Percentiles rank a stretch among this genome's conserved stretches.
Evolutionary conservation across 2,797 vertebrate genomes (phyloP).

Genomic region (Coregonus ussuriensis): DNA sequence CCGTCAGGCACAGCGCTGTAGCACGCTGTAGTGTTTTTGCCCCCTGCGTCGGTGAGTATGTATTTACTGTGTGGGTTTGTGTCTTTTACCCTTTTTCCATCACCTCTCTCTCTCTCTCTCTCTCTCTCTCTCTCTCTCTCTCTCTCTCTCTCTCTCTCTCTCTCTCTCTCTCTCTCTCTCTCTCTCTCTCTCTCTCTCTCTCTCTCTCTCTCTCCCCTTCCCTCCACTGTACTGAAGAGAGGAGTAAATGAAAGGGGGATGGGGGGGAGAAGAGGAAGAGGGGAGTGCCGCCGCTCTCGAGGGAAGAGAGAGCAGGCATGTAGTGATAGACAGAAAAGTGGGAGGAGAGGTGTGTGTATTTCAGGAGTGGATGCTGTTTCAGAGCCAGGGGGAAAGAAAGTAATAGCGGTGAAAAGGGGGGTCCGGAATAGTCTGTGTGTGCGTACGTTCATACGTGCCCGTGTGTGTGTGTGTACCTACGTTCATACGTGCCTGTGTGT

Average conservation of each 20-base stretch:
- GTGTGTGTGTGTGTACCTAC: background rate
- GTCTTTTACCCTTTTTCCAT: background rate
- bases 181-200: background rate
- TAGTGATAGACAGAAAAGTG: background rate
- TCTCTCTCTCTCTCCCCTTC: background rate
- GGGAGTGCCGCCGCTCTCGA: background rate
- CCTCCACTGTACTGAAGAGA: background rate
- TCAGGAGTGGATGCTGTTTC: no score
- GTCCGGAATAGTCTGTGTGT: background rate
- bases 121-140: background rate
- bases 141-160: background rate
- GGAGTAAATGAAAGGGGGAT: background rate
- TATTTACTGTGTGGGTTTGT: constrained; percentile 8
- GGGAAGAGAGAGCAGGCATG: background rate
- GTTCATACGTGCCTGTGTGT: background rate
- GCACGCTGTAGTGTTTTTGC: constrained; percentile 9
- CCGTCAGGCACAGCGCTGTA: constrained; percentile 4
- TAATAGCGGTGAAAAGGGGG: no score
- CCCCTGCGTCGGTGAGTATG: constrained; percentile 4
- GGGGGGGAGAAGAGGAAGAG: background rate
- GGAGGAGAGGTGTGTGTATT: no score
- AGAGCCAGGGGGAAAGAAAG: no score
- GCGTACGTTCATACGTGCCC: background rate
- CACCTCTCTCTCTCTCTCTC: no score
- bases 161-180: background rate